Evolutionary conservation across 2,797 vertebrate species (phyloP).

Genomic region (Myoxocephalus aenaeus): DNA sequence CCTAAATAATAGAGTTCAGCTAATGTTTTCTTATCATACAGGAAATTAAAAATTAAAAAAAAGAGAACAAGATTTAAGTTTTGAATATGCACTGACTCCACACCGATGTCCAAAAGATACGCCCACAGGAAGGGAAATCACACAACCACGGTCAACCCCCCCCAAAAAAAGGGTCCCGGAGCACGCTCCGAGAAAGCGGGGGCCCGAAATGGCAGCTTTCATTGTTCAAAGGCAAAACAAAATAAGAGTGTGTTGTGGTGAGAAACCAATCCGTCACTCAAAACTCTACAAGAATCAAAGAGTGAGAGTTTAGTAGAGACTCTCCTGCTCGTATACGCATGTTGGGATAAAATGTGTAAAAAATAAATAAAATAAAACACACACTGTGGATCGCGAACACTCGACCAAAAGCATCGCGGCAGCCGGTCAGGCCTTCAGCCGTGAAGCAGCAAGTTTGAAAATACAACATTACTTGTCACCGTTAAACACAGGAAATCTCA

Average conservation of each 20-base stretch:
- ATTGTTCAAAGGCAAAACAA: conserved; percentile 73
- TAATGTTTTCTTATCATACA: conserved; percentile 70
- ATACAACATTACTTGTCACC: conserved; percentile 40
- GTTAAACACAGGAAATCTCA: conserved; percentile 48
- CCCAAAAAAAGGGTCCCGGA: conserved; percentile 6
- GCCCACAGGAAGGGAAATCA: conserved; percentile 35
- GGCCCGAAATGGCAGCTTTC: conserved; percentile 32
- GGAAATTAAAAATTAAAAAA: conserved; percentile 16
- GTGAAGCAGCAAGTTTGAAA: conserved; percentile 61
- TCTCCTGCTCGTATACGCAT: conserved; percentile 28
- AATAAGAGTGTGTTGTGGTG: conserved; percentile 46
- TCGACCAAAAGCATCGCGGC: conserved; percentile 24
- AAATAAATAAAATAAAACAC: conserved; percentile 41
- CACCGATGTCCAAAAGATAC: conserved; percentile 32
- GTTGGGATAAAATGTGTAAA: too few relatives aligned
- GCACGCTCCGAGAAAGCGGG: neutral
- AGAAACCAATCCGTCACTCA: conserved; percentile 32
- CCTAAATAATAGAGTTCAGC: conserved; percentile 78
- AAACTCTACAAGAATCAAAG: conserved; percentile 19
- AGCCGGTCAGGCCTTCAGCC: conserved; percentile 51
- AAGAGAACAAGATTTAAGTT: conserved; percentile 42
- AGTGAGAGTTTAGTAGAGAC: conserved; percentile 29
- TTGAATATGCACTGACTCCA: conserved; percentile 59
- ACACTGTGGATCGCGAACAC: conserved; percentile 36
- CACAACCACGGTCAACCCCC: conserved; percentile 7